A percentile compares a stretch with the other conserved stretches of the same genome.
phyloP scores from a whole-genome alignment of 2,797 vertebrate species.

The Corythornis leucogaster region DNA sequence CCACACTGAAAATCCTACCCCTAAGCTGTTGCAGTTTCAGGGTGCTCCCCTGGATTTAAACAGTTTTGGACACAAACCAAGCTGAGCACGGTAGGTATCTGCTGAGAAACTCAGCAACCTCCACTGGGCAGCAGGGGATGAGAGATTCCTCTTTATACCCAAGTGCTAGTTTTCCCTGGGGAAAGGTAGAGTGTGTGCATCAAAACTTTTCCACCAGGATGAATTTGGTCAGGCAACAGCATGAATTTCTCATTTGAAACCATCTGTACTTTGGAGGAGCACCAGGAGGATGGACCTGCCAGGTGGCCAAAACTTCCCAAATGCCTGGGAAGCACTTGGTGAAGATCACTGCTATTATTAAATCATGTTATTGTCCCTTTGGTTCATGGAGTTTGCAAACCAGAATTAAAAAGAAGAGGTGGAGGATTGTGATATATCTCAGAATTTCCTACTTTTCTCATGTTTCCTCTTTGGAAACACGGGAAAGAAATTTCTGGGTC shows the following conservation, averaged over 20 bases:
- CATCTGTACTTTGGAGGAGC: not conserved
- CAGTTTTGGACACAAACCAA: not conserved
- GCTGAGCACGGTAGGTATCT: not conserved
- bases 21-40: not conserved
- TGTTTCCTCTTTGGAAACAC: not conserved
- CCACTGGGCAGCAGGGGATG: not conserved
- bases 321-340: not conserved
- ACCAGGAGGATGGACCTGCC: not conserved
- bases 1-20: not conserved
- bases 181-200: not conserved
- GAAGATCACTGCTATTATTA: not conserved
- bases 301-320: not conserved
- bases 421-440: not conserved
- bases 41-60: not conserved
- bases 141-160: not conserved
- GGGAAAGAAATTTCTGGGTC: not conserved
- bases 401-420: conserved; percentile 3
- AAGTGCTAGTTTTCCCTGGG: not conserved
- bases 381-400: not conserved
- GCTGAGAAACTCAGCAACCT: not conserved
- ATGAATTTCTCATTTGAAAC: not conserved
- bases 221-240: not conserved
- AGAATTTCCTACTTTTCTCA: not conserved
- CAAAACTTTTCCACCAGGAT: not conserved
- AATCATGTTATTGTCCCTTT: not conserved